Percentiles rank a stretch among this genome's conserved stretches.
These are phyloP conservation scores for Tanytarsus gracilentus DNA, from an alignment of 2,888 invertebrate species.

Conservation along the genomic window DNA sequence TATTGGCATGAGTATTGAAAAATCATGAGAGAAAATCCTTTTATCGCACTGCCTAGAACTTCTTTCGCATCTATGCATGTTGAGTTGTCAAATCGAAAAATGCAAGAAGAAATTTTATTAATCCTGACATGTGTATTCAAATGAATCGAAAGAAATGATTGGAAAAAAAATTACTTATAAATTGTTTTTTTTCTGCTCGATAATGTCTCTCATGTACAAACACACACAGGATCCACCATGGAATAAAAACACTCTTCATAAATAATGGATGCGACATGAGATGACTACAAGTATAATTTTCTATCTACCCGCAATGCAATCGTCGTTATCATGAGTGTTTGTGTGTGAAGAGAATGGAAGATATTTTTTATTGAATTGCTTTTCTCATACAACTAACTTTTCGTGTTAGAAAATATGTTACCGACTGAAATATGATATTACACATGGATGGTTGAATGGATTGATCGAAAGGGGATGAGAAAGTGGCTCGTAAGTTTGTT, in stretches of 20 bases:
- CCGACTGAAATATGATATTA: slow-evolving; percentile 22
- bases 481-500: too few species aligned
- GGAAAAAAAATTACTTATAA: background rate
- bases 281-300: background rate
- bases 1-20: background rate
- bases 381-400: background rate
- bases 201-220: background rate
- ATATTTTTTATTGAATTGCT: slow-evolving; percentile 20
- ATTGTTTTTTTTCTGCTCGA: background rate
- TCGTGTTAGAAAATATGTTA: slow-evolving; percentile 24
- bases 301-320: slow-evolving; percentile 14
- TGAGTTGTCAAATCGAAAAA: background rate
- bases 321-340: too few species aligned
- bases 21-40: background rate
- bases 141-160: too few species aligned
- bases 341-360: slow-evolving; percentile 13
- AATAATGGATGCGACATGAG: slow-evolving; percentile 27
- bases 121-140: slow-evolving; percentile 7
- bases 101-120: background rate
- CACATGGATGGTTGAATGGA: too few species aligned
- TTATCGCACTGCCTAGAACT: background rate
- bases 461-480: too few species aligned
- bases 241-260: slow-evolving; percentile 10
- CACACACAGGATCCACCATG: background rate
- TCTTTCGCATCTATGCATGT: background rate